These are phyloP conservation scores for Zaprionus lineosus DNA, from an alignment of 2,888 invertebrate genomes.

Conservation along the genomic window DNA sequence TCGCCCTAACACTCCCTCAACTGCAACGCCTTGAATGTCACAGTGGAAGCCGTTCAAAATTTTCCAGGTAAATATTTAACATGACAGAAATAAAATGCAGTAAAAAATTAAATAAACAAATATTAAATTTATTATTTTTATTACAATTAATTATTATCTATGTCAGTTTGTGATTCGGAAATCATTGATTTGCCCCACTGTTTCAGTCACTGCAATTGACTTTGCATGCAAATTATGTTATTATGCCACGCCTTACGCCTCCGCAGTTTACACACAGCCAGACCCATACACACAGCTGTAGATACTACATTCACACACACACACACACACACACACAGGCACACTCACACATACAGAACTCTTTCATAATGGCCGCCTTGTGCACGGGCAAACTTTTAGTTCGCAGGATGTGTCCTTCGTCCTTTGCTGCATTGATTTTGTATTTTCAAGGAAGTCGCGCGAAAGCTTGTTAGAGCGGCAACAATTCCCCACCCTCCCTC, in stretches of 20 bases:
- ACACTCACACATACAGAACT: slow-evolving; percentile 12
- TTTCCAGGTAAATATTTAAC: too few relatives aligned
- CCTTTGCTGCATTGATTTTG: slow-evolving; percentile 72
- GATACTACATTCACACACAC: neutral
- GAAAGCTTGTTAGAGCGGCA: slow-evolving; percentile 69
- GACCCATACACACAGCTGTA: slow-evolving; percentile 13
- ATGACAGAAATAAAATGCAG: too few relatives aligned
- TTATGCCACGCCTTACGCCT: slow-evolving; percentile 49
- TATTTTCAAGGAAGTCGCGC: slow-evolving; percentile 72
- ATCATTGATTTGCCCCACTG: slow-evolving; percentile 11
- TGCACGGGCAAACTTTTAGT: slow-evolving; percentile 56
- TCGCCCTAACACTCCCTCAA: too few relatives aligned
- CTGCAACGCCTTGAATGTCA: slow-evolving; percentile 23
- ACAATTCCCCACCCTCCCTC: neutral
- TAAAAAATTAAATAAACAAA: neutral
- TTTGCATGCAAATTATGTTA: slow-evolving; percentile 72
- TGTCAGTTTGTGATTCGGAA: too few relatives aligned
- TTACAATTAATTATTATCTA: too few relatives aligned
- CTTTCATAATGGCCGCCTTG: neutral
- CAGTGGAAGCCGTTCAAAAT: too few relatives aligned
- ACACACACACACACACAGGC: neutral
- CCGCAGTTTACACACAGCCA: slow-evolving; percentile 5
- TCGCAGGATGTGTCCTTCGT: slow-evolving; percentile 65
- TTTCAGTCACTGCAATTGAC: slow-evolving; percentile 28
- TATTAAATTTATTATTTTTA: too few relatives aligned